Evolutionary conservation across 2,888 invertebrate genomes (phyloP).

Genomic region (Dione juno): DNA sequence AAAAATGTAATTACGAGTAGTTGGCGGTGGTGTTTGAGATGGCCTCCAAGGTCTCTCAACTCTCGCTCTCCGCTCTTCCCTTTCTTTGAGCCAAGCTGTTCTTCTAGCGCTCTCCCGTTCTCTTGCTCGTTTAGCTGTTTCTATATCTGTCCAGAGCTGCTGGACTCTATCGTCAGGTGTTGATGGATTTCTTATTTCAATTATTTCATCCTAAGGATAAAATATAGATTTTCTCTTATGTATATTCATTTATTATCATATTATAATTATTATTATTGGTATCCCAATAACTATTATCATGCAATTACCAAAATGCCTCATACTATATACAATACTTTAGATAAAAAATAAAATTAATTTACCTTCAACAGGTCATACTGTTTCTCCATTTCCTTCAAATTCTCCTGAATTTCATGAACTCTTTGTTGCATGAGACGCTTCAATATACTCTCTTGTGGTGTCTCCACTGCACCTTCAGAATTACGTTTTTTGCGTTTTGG

Average conservation of each 20-base stretch:
- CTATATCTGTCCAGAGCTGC: constrained; percentile 89
- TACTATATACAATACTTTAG: too few relatives aligned
- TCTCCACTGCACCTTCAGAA: constrained; percentile 83
- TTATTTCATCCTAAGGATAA: constrained; percentile 69
- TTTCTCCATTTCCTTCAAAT: constrained; percentile 87
- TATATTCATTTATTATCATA: too few relatives aligned
- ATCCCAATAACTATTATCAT: too few relatives aligned
- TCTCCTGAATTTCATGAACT: constrained; percentile 88
- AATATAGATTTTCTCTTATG: too few relatives aligned
- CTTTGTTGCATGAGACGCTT: constrained; percentile 90
- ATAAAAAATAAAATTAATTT: neutral
- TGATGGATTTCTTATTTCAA: constrained; percentile 72
- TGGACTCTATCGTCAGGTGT: constrained; percentile 88
- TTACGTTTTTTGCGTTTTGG: constrained; percentile 92
- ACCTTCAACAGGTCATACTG: constrained; percentile 89
- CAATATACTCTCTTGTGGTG: constrained; percentile 91
- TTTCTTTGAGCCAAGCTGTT: constrained; percentile 85
- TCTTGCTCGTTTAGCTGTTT: constrained; percentile 87
- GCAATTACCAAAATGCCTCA: too few relatives aligned
- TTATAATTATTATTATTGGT: too few relatives aligned
- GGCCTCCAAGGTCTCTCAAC: constrained; percentile 85
- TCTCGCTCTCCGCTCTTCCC: constrained; percentile 86
- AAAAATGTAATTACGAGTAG: neutral
- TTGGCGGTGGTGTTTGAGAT: constrained; percentile 44
- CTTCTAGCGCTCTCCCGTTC: constrained; percentile 87